A percentile compares a stretch with the other conserved stretches of the same genome.
These are phyloP conservation scores for Anarrhichthys ocellatus DNA, from an alignment of 2,113 vertebrate genomes.

Conservation along the genomic window DNA sequence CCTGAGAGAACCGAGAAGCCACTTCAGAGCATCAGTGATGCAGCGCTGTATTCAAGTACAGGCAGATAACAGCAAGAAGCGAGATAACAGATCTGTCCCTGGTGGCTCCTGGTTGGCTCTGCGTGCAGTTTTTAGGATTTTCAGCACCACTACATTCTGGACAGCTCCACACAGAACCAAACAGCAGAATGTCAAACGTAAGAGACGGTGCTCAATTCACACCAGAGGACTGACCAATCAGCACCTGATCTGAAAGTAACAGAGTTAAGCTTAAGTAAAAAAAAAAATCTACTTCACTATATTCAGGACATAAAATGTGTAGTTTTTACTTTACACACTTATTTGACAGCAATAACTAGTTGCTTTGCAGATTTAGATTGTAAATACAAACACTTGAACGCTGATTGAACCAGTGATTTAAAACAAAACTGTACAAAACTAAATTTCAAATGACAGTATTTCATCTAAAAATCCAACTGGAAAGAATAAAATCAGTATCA, in stretches of 20 bases:
- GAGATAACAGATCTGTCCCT: constrained; percentile 60
- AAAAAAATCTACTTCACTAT: background rate
- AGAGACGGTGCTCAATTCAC: background rate
- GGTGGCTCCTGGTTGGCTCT: constrained; percentile 42
- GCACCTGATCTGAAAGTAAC: constrained; percentile 2
- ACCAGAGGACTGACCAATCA: background rate
- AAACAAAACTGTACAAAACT: background rate
- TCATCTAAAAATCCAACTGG: background rate
- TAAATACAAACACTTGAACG: background rate
- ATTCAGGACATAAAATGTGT: background rate
- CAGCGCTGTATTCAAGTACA: constrained; percentile 13
- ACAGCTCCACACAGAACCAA: constrained; percentile 58
- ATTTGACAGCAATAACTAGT: too few species aligned
- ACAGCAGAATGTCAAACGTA: constrained; percentile 39
- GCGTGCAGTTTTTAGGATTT: constrained; percentile 31
- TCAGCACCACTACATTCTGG: constrained; percentile 62
- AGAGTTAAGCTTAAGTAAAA: background rate
- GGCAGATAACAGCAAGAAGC: constrained; percentile 5
- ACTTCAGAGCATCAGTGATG: constrained; percentile 50
- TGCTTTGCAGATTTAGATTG: background rate
- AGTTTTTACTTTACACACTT: background rate
- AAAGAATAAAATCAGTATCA: background rate
- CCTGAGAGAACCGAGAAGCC: constrained; percentile 39
- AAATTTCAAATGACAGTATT: background rate
- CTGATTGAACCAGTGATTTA: constrained; percentile 4